Evolutionary conservation across 2,888 invertebrate genomes (phyloP).

Genomic region (Heliconius erato): DNA sequence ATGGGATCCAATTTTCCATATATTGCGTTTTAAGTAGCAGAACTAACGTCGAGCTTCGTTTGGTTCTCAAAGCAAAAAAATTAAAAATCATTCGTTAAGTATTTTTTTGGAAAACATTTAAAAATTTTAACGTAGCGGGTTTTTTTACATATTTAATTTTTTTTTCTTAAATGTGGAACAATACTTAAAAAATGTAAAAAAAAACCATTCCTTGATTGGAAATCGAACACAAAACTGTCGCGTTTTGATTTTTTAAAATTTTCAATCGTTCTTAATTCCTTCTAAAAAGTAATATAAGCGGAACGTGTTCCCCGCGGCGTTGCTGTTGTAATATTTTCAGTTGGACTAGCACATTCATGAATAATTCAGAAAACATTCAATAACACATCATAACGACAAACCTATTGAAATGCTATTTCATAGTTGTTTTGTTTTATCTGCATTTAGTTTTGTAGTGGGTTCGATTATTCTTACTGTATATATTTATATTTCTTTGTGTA

Average conservation of each 20-base stretch:
- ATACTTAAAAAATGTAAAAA: no score
- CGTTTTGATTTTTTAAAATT: neutral
- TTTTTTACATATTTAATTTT: no score
- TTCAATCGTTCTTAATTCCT: neutral
- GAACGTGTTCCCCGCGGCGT: neutral
- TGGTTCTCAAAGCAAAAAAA: no score
- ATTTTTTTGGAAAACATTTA: no score
- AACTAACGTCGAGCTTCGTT: no score
- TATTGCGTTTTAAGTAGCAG: no score
- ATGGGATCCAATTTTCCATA: no score
- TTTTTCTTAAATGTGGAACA: no score
- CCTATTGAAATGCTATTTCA: slow-evolving; percentile 48
- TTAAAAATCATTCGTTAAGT: no score
- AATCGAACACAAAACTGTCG: neutral
- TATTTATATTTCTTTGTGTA: no score
- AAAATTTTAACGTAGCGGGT: no score
- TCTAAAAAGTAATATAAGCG: neutral
- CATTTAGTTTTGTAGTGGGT: neutral
- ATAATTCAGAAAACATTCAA: slow-evolving; percentile 54
- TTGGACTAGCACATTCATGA: slow-evolving; percentile 47
- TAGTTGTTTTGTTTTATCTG: slow-evolving; percentile 4
- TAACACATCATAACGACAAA: slow-evolving; percentile 50
- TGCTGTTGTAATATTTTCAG: slow-evolving; percentile 21
- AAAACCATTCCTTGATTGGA: no score
- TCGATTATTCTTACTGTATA: neutral